Evolutionary conservation across 2,888 invertebrate species (phyloP), one percentile per base, ranked within the genome.

Genomic region (Caenorhabditis doughertyi): DNA sequence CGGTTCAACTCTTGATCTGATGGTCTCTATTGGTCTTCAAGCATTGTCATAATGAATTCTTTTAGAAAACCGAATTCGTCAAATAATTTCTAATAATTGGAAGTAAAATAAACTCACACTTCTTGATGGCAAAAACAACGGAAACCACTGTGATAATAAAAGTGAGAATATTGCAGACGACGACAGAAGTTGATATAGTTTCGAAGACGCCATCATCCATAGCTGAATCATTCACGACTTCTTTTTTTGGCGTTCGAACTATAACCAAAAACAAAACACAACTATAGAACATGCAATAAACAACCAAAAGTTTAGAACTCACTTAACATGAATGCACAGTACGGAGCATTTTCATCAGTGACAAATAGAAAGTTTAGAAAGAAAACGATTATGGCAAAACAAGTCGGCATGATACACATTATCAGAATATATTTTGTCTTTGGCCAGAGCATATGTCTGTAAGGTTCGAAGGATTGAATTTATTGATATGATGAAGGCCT

Each of bases 381-480:
- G 62, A 62, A 62, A 0, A 77, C 53, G 16, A 51, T 42, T 9
- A 55, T 16, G 7, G 77, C 51, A 18, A 68, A 77, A 32, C 60
- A 53, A 0, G 68, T 67, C 16, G 77, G 77, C 62, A 67, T 68
- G 3, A 77, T 77, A 49, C 77, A 77, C 77, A 77, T 77, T 8
- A 77, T 60, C 29, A 68, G 32, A 21, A 77, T 53, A 51, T 77
- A 77, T 23, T 55, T 77, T 7, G 68, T 77, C 32, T 77, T 77
- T 0, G 77, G 77, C 77, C 77, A 77, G 7, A 77, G 42, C 77
- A 77, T 68, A 27, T 77, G 77, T 77, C 77, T 77, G 53, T 42
- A 27, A n/a, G n/a, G n/a, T n/a, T n/a, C n/a, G n/a, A n/a, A n/a
- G n/a, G n/a, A n/a, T n/a, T n/a, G n/a, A n/a, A n/a, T n/a, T n/a